Conservation (phyloP, 2,888 invertebrate genomes). For the Perizoma flavofasciatum region DNA sequence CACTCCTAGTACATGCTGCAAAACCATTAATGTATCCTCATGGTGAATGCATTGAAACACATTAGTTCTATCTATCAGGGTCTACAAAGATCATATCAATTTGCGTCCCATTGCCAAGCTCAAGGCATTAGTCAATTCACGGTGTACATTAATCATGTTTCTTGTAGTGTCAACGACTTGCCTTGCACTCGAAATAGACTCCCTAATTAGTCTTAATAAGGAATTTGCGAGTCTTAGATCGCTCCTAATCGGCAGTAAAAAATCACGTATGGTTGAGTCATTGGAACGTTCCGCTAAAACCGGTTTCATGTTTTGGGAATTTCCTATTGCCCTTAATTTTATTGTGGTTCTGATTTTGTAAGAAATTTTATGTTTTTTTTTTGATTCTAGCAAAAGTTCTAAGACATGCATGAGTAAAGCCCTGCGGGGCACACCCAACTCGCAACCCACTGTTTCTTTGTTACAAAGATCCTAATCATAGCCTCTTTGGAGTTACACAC, state of each 20-base stretch:
- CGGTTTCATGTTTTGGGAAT: slow-evolving; percentile 33
- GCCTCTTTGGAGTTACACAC: too few species aligned
- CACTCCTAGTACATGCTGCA: too few species aligned
- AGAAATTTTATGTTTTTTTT: slow-evolving; percentile 6
- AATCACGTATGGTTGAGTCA: slow-evolving; percentile 27
- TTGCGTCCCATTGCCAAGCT: slow-evolving; percentile 23
- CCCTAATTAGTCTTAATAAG: slow-evolving; percentile 22
- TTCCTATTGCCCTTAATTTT: slow-evolving; percentile 27
- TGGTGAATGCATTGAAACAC: neutral
- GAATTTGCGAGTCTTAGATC: slow-evolving; percentile 23
- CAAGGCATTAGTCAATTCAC: slow-evolving; percentile 25
- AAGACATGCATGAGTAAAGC: too few species aligned
- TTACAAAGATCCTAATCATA: neutral
- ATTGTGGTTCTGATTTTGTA: slow-evolving; percentile 23
- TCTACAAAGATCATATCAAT: slow-evolving; percentile 22
- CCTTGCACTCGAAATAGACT: slow-evolving; percentile 32
- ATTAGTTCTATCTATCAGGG: neutral
- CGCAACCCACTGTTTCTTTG: neutral
- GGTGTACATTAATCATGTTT: slow-evolving; percentile 29
- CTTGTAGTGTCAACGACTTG: slow-evolving; percentile 28
- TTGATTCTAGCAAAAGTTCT: too few species aligned
- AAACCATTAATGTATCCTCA: too few species aligned
- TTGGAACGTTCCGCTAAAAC: slow-evolving; percentile 22
- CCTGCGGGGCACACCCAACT: neutral
- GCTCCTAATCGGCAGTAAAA: slow-evolving; percentile 28